Base-by-base conservation (phyloP, 30 jellyfish, hydroid and myxozoan species). In the Rhopilema esculentum region DNA sequence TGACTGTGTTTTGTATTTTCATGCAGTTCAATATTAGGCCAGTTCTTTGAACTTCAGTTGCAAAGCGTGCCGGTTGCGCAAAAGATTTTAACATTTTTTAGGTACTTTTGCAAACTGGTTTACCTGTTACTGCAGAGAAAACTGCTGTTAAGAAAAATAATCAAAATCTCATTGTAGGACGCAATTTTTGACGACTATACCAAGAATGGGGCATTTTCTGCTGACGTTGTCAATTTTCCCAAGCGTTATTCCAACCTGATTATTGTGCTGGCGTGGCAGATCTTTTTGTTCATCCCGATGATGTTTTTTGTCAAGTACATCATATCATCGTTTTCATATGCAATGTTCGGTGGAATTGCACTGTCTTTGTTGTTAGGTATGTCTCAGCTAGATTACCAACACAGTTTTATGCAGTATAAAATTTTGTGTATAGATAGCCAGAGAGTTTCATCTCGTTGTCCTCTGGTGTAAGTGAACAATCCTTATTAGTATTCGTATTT, bases 171-270 rank as follows among this genome's bases (percentile, higher is more conserved):
- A 9, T 81, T 61, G 2, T 27, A 91, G 97, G 97, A 91, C 79
- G 90, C 71, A 67, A 63, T 80, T 16, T 22, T 40, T 66, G 97
- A 91, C 27, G 77, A 77, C 19, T 91, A 73, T 66, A 57, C 67
- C 66, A 79, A 71, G 31, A 48, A 77, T 27, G 95, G 95, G 27
- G 66, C 52, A 57, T 91, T 91, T 71, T 89, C 95, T 16, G 95
- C 85, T 7, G 88, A 72, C 27, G 73, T 79, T 9, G 92, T 91
- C 21, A 50, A 62, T 27, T 65, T 32, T 28, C 95, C 95, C 8
- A 87, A 84, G 70, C 82, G 64, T 21, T 18, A 27, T n/a, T 77
- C 85, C 85, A 84, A 91, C 77, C 87, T 91, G 16, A 28, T 27
- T 7, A 67, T 79, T 49, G 69, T 75, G 48, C 77, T 85, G 0